phyloP scores from a whole-genome alignment of 2,888 invertebrate genomes.

The Mythimna ferrago region DNA sequence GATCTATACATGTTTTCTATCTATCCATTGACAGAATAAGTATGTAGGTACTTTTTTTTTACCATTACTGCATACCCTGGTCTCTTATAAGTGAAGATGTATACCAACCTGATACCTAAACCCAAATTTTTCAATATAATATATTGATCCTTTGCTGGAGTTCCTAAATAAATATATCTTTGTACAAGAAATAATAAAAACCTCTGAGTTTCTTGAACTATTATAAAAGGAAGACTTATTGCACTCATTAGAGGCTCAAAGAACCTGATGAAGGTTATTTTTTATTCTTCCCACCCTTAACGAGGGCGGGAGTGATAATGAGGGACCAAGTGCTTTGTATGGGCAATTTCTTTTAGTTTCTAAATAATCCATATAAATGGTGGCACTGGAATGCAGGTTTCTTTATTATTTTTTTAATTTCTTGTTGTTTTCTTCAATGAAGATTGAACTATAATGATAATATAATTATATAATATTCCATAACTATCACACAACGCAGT shows the following conservation, averaged over 20 bases:
- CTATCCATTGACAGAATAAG: no score
- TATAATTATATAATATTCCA: no score
- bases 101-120: no score
- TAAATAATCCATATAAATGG: constrained; percentile 38
- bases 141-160: no score
- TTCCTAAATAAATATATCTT: not conserved
- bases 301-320: constrained; percentile 50
- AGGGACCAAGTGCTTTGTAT: constrained; percentile 47
- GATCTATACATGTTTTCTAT: no score
- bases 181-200: constrained; percentile 14
- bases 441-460: no score
- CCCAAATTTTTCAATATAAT: no score
- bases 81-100: no score
- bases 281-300: constrained; percentile 40
- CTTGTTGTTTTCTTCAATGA: not conserved
- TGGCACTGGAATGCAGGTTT: not conserved
- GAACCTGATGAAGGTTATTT: constrained; percentile 44
- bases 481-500: no score
- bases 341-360: constrained; percentile 43
- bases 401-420: not conserved
- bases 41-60: no score
- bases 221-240: constrained; percentile 40
- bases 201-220: constrained; percentile 26
- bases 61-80: no score
- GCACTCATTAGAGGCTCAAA: constrained; percentile 49